Conservation (phyloP, 1,140 invertebrate species). For the Chrysomallon squamiferum region DNA sequence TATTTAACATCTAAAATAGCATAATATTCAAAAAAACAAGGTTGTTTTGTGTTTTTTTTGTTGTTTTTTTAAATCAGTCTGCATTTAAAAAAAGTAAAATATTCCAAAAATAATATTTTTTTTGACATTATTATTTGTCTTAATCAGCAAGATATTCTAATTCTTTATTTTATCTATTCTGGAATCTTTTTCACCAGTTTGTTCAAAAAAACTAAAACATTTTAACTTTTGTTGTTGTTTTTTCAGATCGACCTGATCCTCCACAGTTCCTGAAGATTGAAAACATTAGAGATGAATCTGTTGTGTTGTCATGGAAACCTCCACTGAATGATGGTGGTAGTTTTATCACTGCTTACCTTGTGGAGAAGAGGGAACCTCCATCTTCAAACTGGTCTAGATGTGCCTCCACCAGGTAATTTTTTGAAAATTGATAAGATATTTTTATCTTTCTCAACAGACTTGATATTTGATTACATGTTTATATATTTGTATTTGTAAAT, state of each 20-base stretch:
- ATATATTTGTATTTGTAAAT: neutral
- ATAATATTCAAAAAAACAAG: too few relatives aligned
- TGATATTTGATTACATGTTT: too few relatives aligned
- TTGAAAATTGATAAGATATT: neutral
- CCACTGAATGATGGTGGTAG: slow-evolving; percentile 88
- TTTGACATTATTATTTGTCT: too few relatives aligned
- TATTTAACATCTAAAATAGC: too few relatives aligned
- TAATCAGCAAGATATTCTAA: too few relatives aligned
- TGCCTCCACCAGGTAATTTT: slow-evolving; percentile 79
- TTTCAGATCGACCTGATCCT: slow-evolving; percentile 89
- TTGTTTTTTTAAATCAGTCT: too few relatives aligned
- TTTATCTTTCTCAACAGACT: neutral
- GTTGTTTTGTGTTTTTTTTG: too few relatives aligned
- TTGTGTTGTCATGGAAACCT: slow-evolving; percentile 92
- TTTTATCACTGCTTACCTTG: slow-evolving; percentile 94
- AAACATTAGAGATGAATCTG: slow-evolving; percentile 91
- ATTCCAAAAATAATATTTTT: too few relatives aligned
- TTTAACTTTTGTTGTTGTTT: slow-evolving; percentile 3
- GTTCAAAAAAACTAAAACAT: too few relatives aligned
- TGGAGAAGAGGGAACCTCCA: slow-evolving; percentile 89
- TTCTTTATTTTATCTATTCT: too few relatives aligned
- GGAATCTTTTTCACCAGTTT: too few relatives aligned
- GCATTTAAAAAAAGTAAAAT: too few relatives aligned
- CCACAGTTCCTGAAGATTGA: slow-evolving; percentile 92
- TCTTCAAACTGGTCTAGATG: slow-evolving; percentile 95